Base-by-base conservation (phyloP, 2,797 vertebrate genomes). In the Oryzias dopingdopingensis region DNA sequence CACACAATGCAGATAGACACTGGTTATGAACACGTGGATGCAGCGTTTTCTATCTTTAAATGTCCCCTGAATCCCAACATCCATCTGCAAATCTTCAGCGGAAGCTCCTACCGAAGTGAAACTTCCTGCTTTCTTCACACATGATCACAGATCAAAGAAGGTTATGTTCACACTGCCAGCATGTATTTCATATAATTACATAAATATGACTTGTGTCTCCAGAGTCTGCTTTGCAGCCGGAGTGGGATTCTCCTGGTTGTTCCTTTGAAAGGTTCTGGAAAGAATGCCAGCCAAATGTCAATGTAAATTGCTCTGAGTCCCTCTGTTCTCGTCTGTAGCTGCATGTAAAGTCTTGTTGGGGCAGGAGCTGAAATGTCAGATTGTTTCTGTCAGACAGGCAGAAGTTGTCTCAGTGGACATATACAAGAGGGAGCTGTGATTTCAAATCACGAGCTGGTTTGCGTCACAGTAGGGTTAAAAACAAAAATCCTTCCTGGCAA, bases 241-340 rank as follows among this genome's bases (percentile, higher is more conserved):
- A 44, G 6, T n/a, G 42, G 42, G 17, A 44, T n/a, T 44, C 42
- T 44, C 16, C 16, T 44, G 42, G 42, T 17, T 44, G 6, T 16
- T 44, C 16, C 17, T 44, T 17, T n/a, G 16, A 44, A 44, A 44
- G 16, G 15, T n/a, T 43, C 42, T 42, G 42, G 42, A 42, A 16
- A 23, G 14, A 59, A 50, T 43, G 64, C 59, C 56, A 49, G 41
- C 32, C 55, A 49, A 50, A 64, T 59, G 70, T 67, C 64, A 56
- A 12, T 49, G 18, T 46, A 17, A 60, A 60, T 60, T 20, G 40
- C 49, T 52, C 43, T 3, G 42, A 43, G 23, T 52, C 40, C n/a
- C 37, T 20, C 41, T 58, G 46, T 0, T 2, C 46, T 20, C 8
- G 24, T 49, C 60, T 42, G 52, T 57, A 22, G 50, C 46, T 61